Evolutionary conservation across 2,113 vertebrate genomes (phyloP), one percentile per base, ranked within the genome.

Genomic region (Centropus bengalensis): DNA sequence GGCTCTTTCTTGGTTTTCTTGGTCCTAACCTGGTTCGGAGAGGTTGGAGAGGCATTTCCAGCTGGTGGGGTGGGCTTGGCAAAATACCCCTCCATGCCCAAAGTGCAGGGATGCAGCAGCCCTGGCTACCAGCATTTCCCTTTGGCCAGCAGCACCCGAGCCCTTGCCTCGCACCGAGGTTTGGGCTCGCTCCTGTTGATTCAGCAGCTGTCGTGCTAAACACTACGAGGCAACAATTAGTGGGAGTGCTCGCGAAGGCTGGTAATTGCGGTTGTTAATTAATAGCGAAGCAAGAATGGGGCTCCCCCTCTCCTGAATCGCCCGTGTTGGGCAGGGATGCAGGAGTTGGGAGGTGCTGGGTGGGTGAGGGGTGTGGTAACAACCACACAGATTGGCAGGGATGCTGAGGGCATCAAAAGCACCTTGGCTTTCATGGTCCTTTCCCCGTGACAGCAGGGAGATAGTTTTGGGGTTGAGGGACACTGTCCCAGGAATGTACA

Each of bases 11-110:
- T 27, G 32, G 3, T 40, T 51, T 73, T 45, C 68, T 42, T 20
- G 33, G 33, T 75, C 30, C 30, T 38, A 30, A 15, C 7, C 19
- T 22, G 18, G 28, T 33, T 40, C 10, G 0, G 20, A 16, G 56
- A 49, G 58, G 47, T 33, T 33, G 40, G 38, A 59, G 51, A 12
- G 14, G 8, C 6, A 2, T 62, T 91, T 62, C 59, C 60, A 82
- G 60, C 33, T 60, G 54, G 4, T 60, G 55, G 44, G 13, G 16
- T 49, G 44, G 51, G n/a, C 56, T 54, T 5, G 1, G 9, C n/a
- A 6, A 6, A 59, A 23, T 2, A 3, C 8, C 52, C 4, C 30
- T 56, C 30, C 0, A 1, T 32, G 30, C 40, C 32, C 12, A 0
- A 11, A 0, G 4, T 18, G 47, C 0, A 2, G 64, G 42, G 23